Percentiles rank a stretch among this genome's conserved stretches.
These are phyloP conservation scores for Catagonus wagneri DNA, from an alignment of 2,113 vertebrate species.

Conservation along the genomic window DNA sequence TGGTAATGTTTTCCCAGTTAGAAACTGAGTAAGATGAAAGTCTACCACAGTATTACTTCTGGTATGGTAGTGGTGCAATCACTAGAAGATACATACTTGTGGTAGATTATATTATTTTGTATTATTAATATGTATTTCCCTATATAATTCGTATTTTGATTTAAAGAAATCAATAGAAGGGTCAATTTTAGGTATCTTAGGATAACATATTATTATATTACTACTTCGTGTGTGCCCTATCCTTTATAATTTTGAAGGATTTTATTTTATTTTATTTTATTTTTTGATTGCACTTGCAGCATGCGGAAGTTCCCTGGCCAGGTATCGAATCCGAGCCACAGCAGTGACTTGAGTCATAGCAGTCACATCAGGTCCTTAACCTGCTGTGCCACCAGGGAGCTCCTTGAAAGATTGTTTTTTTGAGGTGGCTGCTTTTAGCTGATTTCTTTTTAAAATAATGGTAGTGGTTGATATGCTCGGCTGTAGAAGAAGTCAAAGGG, in stretches of 20 bases:
- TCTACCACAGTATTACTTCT: neutral
- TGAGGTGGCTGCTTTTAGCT: neutral
- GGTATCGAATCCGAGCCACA: too few relatives aligned
- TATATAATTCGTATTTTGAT: neutral
- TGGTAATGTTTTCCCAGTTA: neutral
- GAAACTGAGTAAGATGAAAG: neutral
- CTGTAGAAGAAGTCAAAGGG: neutral
- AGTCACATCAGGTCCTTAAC: too few relatives aligned
- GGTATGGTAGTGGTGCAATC: neutral
- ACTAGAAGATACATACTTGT: neutral
- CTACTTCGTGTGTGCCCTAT: neutral
- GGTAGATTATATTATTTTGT: neutral
- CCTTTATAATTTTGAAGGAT: neutral
- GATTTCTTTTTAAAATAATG: neutral
- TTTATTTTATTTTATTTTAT: neutral
- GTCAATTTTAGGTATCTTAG: neutral
- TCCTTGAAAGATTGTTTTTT: neutral
- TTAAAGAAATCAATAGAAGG: constrained; percentile 2
- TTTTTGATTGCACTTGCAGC: too few relatives aligned
- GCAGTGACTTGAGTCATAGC: too few relatives aligned
- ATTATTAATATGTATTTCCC: neutral
- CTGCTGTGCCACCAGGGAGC: too few relatives aligned
- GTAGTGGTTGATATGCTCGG: neutral
- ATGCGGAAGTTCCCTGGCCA: too few relatives aligned
- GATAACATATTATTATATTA: neutral